Evolutionary conservation across 1,140 invertebrate genomes (phyloP), one percentile per base, ranked within the genome.

Genomic region (Neomicropteryx cornuta): DNA sequence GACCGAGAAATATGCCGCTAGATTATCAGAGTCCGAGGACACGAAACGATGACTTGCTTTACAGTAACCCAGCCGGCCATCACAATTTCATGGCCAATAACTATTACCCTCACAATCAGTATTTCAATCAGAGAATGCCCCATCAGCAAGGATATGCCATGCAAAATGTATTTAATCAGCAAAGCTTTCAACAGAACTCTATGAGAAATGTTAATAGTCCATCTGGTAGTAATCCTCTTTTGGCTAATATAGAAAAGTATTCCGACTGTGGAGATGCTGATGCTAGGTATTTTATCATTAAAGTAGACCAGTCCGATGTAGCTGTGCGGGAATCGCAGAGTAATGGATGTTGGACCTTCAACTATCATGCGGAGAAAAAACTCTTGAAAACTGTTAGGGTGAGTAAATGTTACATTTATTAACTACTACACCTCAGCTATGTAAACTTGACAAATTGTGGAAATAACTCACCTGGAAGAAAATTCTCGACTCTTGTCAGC

Each of bases 1-100:
- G 83, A 45, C 84, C 85, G 2, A 71, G 77, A 47, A 78, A 77
- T 3, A 55, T 81, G 22, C 68, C 73, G 1, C 52, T 74, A 10
- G 73, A 77, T 39, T 52, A 54, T 2, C 51, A 55, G 0, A 58
- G 47, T 36, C 58, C 55, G 54, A 41, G 57, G 2, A 49, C 45
- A 41, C 36, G 54, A 2, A 43, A 49, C 1, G 58, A 51, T 4
- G 51, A 42, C 10, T 39, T 58, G 3, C 50, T 59, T 17, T 52
- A 52, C 31, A 31, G 55, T 0, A 51, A 55, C 29, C 49, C 10
- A n/a, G 21, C 18, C n/a, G 19, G 24, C 11, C n/a, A 39, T 39
- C 51, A 48, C 37, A 39, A 37, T 5, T 51, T 50, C 14, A 50
- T 46, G 18, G 57, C 43, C 31, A 55, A 33, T 4, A 13, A 60